These are phyloP conservation scores for Auanema freiburgensis DNA, from an alignment of 2,888 invertebrate genomes.

Conservation along the genomic window DNA sequence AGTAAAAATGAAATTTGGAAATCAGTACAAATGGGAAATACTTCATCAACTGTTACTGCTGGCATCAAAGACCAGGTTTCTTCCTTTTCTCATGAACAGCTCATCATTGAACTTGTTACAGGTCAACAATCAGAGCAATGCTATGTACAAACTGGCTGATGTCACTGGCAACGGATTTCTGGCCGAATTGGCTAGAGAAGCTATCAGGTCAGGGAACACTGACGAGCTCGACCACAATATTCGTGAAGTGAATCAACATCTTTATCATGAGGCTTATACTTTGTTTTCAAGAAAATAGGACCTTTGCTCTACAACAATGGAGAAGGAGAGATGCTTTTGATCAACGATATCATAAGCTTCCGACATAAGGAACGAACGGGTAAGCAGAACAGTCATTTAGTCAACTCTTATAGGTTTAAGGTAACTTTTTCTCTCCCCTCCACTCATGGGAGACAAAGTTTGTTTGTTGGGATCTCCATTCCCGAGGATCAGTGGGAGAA, in stretches of 20 bases:
- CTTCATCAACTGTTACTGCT: constrained; percentile 56
- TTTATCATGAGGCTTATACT: background rate
- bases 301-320: constrained; percentile 57
- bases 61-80: constrained; percentile 57
- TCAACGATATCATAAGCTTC: constrained; percentile 48
- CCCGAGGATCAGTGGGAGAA: constrained; percentile 87
- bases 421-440: constrained; percentile 29
- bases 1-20: background rate
- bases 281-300: constrained; percentile 45
- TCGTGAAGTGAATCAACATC: constrained; percentile 32
- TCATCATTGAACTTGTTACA: constrained; percentile 14
- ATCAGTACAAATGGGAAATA: constrained; percentile 47
- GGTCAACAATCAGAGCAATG: constrained; percentile 48
- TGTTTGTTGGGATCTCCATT: constrained; percentile 54
- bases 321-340: constrained; percentile 48
- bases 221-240: constrained; percentile 46
- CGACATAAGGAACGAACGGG: constrained; percentile 56
- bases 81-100: background rate
- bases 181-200: constrained; percentile 51
- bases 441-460: constrained; percentile 44
- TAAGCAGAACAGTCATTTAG: background rate
- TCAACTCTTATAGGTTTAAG: constrained; percentile 10
- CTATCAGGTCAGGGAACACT: constrained; percentile 37
- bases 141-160: constrained; percentile 53
- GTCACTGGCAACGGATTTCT: constrained; percentile 50